phyloP scores from a whole-genome alignment of 2,797 vertebrate genomes.

The Eulemur coronatus region DNA sequence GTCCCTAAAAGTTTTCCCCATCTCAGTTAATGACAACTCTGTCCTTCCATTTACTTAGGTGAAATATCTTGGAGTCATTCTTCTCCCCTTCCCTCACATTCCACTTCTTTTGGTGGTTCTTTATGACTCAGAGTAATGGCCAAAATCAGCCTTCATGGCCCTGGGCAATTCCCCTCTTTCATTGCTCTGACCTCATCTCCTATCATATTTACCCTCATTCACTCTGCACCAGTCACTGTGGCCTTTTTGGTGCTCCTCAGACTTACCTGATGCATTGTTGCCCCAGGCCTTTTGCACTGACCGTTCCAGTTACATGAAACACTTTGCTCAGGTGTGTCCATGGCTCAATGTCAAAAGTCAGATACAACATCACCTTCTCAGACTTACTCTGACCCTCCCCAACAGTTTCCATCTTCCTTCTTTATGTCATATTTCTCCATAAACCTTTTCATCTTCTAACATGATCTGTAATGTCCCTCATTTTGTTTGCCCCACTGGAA shows the following conservation, averaged over 20 bases:
- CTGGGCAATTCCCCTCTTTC: neutral
- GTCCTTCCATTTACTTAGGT: neutral
- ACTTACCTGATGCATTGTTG: neutral
- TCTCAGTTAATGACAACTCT: neutral
- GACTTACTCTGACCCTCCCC: neutral
- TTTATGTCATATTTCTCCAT: neutral
- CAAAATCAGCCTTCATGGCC: neutral
- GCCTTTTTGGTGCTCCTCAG: neutral
- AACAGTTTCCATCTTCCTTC: neutral
- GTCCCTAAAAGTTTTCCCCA: neutral
- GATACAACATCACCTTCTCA: neutral
- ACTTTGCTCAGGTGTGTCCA: neutral
- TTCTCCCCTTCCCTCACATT: neutral
- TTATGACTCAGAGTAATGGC: neutral
- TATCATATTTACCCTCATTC: neutral
- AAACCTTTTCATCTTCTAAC: neutral
- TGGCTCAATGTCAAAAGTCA: neutral
- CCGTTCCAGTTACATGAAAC: neutral
- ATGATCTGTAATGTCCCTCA: neutral
- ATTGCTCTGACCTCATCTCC: neutral
- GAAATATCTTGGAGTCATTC: neutral
- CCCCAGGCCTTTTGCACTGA: neutral
- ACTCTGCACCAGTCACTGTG: neutral
- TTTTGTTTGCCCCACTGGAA: neutral
- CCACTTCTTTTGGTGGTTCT: neutral